Base-by-base conservation (phyloP, 2,797 vertebrate genomes). In the Syngnathus acus region DNA sequence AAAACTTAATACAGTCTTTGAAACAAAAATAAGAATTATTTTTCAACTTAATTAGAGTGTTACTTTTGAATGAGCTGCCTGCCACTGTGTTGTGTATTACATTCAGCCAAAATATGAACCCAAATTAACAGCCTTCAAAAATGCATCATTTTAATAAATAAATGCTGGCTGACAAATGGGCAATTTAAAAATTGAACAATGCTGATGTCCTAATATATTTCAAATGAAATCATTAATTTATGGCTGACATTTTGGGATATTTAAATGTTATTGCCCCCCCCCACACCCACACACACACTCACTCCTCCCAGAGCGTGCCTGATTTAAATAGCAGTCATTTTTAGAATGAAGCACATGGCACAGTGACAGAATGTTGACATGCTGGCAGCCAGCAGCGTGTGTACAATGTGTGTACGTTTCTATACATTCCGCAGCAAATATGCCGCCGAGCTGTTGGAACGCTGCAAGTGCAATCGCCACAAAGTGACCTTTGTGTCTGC, bases 401-500 rank as follows among this genome's bases (percentile, higher is more conserved):
- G 55, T 37, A 23, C 23, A 38, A n/a, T 50, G 47, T 50, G 47
- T 64, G 47, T 48, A 48, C 47, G 37, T 37, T 64, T 53, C 48
- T 50, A 39, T 50, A 73, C 64, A 74, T 69, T 43, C 65, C 70
- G 60, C 65, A 37, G 38, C 54, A 72, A 81, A 65, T 78, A 66
- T 68, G 74, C 67, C 65, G 74, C 67, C 67, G 75, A 72, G 78
- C 73, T 84, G 82, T 79, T 79, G 72, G 77, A 79, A 84, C 74
- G 80, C 77, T 73, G 62, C 76, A 81, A 82, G 74, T 74, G 79
- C 72, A 68, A 75, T 76, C 51, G 72, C 80, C 83, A 82, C 82
- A 74, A 79, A 81, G 77, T 91, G 89, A 91, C 89, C 90, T 89
- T 87, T 76, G 64, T 86, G 86, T 90, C 87, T 90, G 88, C 71